Evolutionary conservation across 1,140 invertebrate genomes (phyloP), one percentile per base, ranked within the genome.

Genomic region (Caenorhabditis remanei): DNA sequence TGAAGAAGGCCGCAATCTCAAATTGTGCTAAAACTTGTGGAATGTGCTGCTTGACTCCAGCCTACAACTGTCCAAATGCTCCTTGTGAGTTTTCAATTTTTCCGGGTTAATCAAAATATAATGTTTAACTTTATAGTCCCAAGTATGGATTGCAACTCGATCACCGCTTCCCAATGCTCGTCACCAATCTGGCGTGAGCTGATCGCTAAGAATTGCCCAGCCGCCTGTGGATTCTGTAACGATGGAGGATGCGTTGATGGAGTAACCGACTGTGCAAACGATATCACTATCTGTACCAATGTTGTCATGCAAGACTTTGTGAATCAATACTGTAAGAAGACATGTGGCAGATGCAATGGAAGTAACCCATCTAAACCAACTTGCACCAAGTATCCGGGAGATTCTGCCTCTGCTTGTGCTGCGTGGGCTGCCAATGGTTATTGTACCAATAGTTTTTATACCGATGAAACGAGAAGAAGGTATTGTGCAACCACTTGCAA

Each of bases 291-390:
- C 24, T 87, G 86, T 55, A 43, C 21, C 24, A 75, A 63, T 5
- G 32, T 85, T 32, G n/a, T 67, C 13, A 87, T 83, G 75, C 75
- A 82, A 40, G 7, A 48, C 41, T 86, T 86, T 48, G 85, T 82
- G 41, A 86, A 86, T 24, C 50, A 55, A 24, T 82, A 86, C 40
- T 87, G 86, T 41, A 83, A 75, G 58, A 87, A 83, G 43, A 87
- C 86, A 3, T 87, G 86, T 65, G 79, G 79, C 5, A 24, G 48
- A 24, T 83, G 79, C 46, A 21, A 46, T 5, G 53, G 48, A 56
- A 13, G 13, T 16, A 32, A 40, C 5, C 53, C 50, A 16, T n/a
- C 84, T 16, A 9, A n/a, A 32, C n/a, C 21, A 11, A 53, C 58
- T 9, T 85, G 84, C 65, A 43, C n/a, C 24, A 61, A 19, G 4